A percentile compares a stretch with the other conserved stretches of the same genome.
These are phyloP conservation scores for Meghimatium bilineatum DNA, from an alignment of 2,888 invertebrate species.

Conservation along the genomic window DNA sequence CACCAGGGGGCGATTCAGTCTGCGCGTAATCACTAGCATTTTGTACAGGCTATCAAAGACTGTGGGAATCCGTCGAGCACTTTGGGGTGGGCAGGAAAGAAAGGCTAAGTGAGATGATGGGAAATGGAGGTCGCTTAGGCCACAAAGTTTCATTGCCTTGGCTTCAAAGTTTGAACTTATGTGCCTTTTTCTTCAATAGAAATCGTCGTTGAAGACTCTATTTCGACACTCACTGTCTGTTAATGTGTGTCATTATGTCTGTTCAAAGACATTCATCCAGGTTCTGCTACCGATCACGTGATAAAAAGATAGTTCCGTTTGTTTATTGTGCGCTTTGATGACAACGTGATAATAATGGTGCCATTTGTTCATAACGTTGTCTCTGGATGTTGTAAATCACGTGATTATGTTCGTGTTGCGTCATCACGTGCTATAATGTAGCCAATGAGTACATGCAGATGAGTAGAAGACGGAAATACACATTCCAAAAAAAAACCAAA, in stretches of 20 bases:
- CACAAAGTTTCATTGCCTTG: slow-evolving; percentile 37
- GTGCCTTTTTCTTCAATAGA: slow-evolving; percentile 17
- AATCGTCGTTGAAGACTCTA: slow-evolving; percentile 34
- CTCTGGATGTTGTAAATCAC: too few species aligned
- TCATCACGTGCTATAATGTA: too few species aligned
- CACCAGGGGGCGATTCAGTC: slow-evolving; percentile 24
- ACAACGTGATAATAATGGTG: slow-evolving; percentile 3
- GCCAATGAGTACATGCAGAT: too few species aligned
- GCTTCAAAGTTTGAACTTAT: slow-evolving; percentile 19
- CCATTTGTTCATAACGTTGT: background rate
- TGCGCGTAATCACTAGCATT: slow-evolving; percentile 42
- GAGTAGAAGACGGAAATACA: too few species aligned
- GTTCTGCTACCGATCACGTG: slow-evolving; percentile 13
- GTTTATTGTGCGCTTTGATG: slow-evolving; percentile 7
- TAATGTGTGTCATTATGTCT: slow-evolving; percentile 36
- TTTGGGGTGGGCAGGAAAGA: slow-evolving; percentile 32
- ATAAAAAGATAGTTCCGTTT: background rate
- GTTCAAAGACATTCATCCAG: slow-evolving; percentile 15
- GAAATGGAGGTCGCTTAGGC: slow-evolving; percentile 38
- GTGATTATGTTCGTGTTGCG: too few species aligned
- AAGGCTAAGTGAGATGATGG: slow-evolving; percentile 32
- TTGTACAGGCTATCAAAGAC: slow-evolving; percentile 36
- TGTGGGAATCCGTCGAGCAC: slow-evolving; percentile 24
- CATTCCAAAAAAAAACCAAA: too few species aligned
- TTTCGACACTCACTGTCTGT: slow-evolving; percentile 27